Evolutionary conservation across 1,140 invertebrate genomes (phyloP).

Genomic region (Cydia fagiglandana): DNA sequence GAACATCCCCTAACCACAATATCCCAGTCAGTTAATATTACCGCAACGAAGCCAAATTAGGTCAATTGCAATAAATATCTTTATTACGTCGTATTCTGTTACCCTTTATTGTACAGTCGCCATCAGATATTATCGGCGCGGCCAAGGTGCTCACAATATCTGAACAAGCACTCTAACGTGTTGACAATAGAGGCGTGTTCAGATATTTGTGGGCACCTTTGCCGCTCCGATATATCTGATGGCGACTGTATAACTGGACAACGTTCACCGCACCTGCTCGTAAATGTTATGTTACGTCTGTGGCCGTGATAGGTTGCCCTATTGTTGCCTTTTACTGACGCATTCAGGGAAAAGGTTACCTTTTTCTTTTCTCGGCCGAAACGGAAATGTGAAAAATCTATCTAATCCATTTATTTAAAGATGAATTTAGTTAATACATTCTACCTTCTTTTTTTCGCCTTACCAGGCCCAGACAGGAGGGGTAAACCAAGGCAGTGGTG

Average conservation of each 20-base stretch:
- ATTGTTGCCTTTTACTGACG: slow-evolving; percentile 25
- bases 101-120: slow-evolving; percentile 28
- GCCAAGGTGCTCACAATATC: no score
- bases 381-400: no score
- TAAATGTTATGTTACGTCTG: slow-evolving; percentile 25
- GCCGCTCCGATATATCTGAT: no score
- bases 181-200: no score
- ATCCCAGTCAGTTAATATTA: neutral
- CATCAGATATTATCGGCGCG: no score
- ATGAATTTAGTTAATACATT: no score
- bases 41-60: slow-evolving; percentile 20
- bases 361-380: neutral
- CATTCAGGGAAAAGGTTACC: slow-evolving; percentile 10
- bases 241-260: slow-evolving; percentile 27
- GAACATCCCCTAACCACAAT: neutral
- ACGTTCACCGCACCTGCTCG: slow-evolving; percentile 18
- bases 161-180: no score
- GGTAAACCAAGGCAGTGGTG: no score
- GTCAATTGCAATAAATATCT: slow-evolving; percentile 31
- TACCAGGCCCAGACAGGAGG: no score
- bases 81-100: slow-evolving; percentile 26
- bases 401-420: no score
- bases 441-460: no score
- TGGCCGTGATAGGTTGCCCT: slow-evolving; percentile 10
- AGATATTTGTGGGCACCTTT: no score